phyloP scores from a whole-genome alignment of 2,888 invertebrate species.

The Ligdia adustata region DNA sequence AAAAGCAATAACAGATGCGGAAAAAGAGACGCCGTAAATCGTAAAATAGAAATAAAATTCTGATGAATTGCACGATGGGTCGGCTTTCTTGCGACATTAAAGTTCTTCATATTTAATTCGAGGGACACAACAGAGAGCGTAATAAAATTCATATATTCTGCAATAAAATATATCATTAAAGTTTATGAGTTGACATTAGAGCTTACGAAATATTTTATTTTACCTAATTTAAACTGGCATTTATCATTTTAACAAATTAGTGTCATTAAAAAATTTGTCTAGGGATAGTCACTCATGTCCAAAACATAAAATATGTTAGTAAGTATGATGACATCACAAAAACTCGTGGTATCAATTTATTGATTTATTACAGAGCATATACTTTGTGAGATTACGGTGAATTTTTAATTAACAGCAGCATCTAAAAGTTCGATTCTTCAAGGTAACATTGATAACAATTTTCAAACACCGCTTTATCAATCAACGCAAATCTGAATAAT shows the following conservation, averaged over 20 bases:
- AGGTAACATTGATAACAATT: conserved; percentile 7
- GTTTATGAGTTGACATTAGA: conserved; percentile 29
- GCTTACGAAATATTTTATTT: conserved; percentile 29
- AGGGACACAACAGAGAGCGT: conserved; percentile 38
- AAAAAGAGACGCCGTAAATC: conserved; percentile 43
- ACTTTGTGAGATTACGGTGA: too few relatives aligned
- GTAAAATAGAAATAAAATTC: conserved; percentile 55
- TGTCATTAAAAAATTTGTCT: too few relatives aligned
- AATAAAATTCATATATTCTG: conserved; percentile 43
- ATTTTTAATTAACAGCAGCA: too few relatives aligned
- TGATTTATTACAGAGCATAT: too few relatives aligned
- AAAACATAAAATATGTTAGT: too few relatives aligned
- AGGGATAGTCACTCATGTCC: too few relatives aligned
- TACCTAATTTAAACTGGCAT: conserved; percentile 27
- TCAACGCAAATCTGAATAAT: conserved; percentile 20
- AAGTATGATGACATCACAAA: too few relatives aligned
- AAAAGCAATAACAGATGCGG: conserved; percentile 27
- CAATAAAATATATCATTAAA: conserved; percentile 50
- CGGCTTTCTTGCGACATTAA: conserved; percentile 43
- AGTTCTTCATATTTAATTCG: conserved; percentile 34
- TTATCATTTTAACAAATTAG: too few relatives aligned
- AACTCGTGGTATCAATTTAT: too few relatives aligned
- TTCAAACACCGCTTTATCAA: conserved; percentile 23
- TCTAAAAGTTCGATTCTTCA: too few relatives aligned
- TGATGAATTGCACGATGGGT: conserved; percentile 51